Evolutionary conservation across 2,113 vertebrate genomes (phyloP), one percentile per base, ranked within the genome.

Genomic region (Cebidichthys violaceus): DNA sequence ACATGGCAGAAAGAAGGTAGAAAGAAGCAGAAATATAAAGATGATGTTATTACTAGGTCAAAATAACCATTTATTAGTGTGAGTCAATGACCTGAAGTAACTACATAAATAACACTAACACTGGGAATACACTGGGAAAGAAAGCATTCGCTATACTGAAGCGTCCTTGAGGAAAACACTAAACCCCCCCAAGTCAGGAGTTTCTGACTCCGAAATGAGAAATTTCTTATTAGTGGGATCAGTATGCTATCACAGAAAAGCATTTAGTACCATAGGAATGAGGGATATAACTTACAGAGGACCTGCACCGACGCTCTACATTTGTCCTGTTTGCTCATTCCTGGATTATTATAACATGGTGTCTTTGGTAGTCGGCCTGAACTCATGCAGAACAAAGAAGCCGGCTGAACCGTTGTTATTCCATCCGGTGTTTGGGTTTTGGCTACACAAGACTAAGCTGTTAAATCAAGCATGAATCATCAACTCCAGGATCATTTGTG

Each of bases 381-480:
- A 70, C 84, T 47, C 41, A 15, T 55, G 47, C 61, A 57, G 22
- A 84, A 72, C 81, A 82, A 82, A 77, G 57, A 84, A 75, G 35
- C 60, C 70, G 71, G n/a, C 69, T 27, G 62, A 90, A 78, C 59
- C 39, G 68, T 84, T 83, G 54, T 77, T 86, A 82, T 76, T 85
- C 52, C 64, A 59, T 60, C 73, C 70, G 35, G 62, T 50, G 37
- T 61, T 75, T 45, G 27, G 64, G 66, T 18, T 86, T 86, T 88
- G 75, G 78, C 88, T 86, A 2, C 81, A 62, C 35, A 62, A 57
- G 60, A 80, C 70, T 81, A 83, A 80, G 60, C 67, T 79, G 81
- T 88, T 57, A 79, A 71, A 64, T 72, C 70, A 76, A 86, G 70
- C 83, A 75, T 81, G 77, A 87, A 86, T 89, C 85, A 89, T 68